These are phyloP conservation scores for Cephalopterus ornatus DNA, from an alignment of 2,113 vertebrate species.

Conservation along the genomic window DNA sequence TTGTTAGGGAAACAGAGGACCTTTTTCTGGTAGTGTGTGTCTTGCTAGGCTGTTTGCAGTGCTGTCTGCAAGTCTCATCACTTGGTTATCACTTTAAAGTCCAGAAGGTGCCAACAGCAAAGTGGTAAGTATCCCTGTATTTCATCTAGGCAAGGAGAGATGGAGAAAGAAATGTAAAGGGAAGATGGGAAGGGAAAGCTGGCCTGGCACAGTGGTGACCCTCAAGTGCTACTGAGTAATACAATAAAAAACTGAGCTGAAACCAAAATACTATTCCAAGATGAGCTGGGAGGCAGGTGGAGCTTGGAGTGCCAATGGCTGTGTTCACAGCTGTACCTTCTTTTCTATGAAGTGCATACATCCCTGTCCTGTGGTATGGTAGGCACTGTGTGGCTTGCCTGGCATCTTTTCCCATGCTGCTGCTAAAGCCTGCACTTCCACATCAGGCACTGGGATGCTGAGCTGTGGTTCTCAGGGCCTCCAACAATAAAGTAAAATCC, in stretches of 20 bases:
- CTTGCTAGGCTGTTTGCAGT: not conserved
- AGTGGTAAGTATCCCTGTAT: not conserved
- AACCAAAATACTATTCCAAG: not conserved
- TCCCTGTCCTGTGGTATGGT: not conserved
- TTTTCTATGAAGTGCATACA: rapidly evolving
- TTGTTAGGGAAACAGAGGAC: not conserved
- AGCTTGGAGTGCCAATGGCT: not conserved
- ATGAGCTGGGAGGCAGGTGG: not conserved
- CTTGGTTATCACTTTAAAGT: not conserved
- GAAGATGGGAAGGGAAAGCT: not conserved
- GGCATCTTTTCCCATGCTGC: not conserved
- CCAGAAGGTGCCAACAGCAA: not conserved
- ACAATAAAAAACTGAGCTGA: not conserved
- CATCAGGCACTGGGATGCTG: not conserved
- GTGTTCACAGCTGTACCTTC: not conserved
- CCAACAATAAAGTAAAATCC: not conserved
- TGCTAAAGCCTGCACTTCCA: not conserved
- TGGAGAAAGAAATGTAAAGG: not conserved
- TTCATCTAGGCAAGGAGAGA: not conserved
- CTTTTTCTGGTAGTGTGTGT: not conserved
- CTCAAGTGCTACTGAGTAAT: not conserved
- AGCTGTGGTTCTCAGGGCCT: not conserved
- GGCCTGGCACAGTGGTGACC: not conserved
- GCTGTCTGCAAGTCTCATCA: not conserved
- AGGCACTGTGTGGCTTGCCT: not conserved